Conservation (phyloP, 2,113 vertebrate species). For the Alethe diademata region DNA sequence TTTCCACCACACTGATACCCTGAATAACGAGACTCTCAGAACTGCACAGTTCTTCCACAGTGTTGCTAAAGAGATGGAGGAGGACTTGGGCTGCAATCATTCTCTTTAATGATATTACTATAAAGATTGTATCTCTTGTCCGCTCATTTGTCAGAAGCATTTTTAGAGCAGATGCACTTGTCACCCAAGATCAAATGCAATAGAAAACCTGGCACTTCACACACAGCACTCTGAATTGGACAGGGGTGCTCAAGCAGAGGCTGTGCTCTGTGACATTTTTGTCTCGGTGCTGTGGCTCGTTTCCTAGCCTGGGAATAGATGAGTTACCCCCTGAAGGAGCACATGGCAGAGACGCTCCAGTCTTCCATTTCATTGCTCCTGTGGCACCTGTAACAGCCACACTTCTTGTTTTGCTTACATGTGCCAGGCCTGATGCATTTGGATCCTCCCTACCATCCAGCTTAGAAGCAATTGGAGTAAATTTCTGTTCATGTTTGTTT, state of each 20-base stretch:
- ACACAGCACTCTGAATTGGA: neutral
- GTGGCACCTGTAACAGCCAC: neutral
- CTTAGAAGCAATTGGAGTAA: neutral
- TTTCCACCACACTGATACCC: neutral
- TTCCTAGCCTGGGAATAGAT: neutral
- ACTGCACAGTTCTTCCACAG: neutral
- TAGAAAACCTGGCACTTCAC: neutral
- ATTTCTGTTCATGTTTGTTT: neutral
- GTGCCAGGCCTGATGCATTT: neutral
- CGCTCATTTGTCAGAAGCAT: neutral
- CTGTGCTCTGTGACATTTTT: neutral
- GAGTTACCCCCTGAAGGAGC: neutral
- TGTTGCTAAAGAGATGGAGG: neutral
- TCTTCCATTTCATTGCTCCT: neutral
- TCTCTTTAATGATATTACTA: neutral
- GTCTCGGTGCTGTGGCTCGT: neutral
- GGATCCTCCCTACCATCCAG: neutral
- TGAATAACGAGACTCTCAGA: neutral
- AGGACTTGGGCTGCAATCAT: neutral
- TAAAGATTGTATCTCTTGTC: neutral
- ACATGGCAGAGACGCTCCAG: rapidly evolving
- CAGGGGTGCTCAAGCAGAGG: neutral
- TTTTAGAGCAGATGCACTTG: neutral
- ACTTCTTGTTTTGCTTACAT: neutral
- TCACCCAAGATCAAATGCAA: neutral